Percentiles rank a stretch among this genome's conserved stretches.
Evolutionary conservation across 2,888 invertebrate genomes (phyloP).

Genomic region (Dryocosmus kuriphilus): DNA sequence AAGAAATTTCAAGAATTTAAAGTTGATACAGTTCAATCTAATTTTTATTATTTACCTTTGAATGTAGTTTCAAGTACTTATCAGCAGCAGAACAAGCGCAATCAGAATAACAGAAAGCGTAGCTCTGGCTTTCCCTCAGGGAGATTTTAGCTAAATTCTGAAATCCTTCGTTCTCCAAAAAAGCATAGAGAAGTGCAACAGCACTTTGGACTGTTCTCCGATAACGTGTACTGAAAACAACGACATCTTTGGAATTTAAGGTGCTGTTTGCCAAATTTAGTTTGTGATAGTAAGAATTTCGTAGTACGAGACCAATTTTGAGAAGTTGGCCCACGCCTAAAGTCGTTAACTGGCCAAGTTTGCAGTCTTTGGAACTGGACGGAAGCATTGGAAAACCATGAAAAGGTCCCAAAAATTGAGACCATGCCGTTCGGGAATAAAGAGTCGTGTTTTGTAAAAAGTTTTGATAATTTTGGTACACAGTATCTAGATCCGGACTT

Average conservation of each 20-base stretch:
- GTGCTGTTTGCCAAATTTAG: slow-evolving; percentile 76
- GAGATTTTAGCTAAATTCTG: slow-evolving; percentile 80
- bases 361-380: slow-evolving; percentile 83
- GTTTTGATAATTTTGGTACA: slow-evolving; percentile 69
- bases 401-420: slow-evolving; percentile 88
- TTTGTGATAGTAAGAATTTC: slow-evolving; percentile 80
- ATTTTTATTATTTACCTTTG: slow-evolving; percentile 61
- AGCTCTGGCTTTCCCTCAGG: slow-evolving; percentile 88
- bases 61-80: slow-evolving; percentile 78
- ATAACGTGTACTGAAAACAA: slow-evolving; percentile 90
- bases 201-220: slow-evolving; percentile 95
- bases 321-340: slow-evolving; percentile 90
- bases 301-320: slow-evolving; percentile 85
- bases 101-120: slow-evolving; percentile 91
- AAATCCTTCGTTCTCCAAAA: slow-evolving; percentile 84
- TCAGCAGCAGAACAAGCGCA: slow-evolving; percentile 89
- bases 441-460: slow-evolving; percentile 70
- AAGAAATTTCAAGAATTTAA: background rate
- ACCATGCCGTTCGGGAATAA: slow-evolving; percentile 80
- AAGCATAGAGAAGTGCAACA: slow-evolving; percentile 86
- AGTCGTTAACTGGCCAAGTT: slow-evolving; percentile 91
- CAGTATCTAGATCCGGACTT: slow-evolving; percentile 64
- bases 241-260: slow-evolving; percentile 80
- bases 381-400: slow-evolving; percentile 91
- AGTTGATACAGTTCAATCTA: background rate